These are phyloP conservation scores for Xenus cinereus DNA, from an alignment of 2,113 vertebrate species.

Conservation along the genomic window DNA sequence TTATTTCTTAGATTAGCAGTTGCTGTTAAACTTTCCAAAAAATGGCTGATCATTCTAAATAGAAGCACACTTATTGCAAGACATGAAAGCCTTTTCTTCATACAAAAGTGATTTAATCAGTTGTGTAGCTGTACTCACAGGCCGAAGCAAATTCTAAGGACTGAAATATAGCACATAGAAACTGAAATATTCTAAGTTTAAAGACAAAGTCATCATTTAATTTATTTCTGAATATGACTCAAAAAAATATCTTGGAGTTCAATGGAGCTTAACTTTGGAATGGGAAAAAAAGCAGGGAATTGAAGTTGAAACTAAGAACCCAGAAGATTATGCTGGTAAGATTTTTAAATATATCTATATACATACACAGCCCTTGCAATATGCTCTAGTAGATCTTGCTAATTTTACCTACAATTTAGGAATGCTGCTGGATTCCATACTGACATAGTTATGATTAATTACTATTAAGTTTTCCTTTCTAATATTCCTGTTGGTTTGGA, in stretches of 20 bases:
- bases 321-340: not conserved
- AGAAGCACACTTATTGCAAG: not conserved
- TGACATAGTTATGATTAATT: not conserved
- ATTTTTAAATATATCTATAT: not conserved
- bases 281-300: not conserved
- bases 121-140: not conserved
- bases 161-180: not conserved
- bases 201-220: not conserved
- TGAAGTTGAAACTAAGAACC: not conserved
- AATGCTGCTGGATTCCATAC: not conserved
- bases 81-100: not conserved
- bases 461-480: not conserved
- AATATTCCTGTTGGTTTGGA: not conserved
- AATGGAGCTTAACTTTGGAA: not conserved
- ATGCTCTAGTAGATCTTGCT: not conserved
- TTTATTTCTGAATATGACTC: not conserved
- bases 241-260: not conserved
- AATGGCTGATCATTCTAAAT: not conserved
- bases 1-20: not conserved
- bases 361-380: not conserved
- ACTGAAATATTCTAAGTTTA: not conserved
- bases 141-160: not conserved
- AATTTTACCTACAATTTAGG: not conserved
- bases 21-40: not conserved
- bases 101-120: not conserved